Evolutionary conservation across 2,797 vertebrate species (phyloP).

Genomic region (Pelodytes ibericus): DNA sequence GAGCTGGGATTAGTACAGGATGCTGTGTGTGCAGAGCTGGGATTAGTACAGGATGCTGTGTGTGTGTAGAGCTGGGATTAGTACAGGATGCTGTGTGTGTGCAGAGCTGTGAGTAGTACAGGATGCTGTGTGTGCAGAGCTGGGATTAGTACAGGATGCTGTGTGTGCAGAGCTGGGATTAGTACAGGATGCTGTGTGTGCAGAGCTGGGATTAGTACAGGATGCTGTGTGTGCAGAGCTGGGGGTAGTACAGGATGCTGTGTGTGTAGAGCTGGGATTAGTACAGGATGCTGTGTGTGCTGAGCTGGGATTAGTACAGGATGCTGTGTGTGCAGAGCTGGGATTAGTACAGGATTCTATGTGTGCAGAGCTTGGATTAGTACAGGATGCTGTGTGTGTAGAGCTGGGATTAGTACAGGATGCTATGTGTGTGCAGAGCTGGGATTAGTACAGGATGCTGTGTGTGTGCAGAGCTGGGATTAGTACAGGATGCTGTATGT

Average conservation of each 20-base stretch:
- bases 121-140: not conserved
- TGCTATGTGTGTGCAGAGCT: not conserved
- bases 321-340: not conserved
- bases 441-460: constrained; percentile 1
- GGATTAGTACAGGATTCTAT: too few species aligned
- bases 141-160: not conserved
- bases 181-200: too few species aligned
- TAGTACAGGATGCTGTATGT: not conserved
- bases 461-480: not conserved
- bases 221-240: constrained; percentile 2
- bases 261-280: not conserved
- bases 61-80: not conserved
- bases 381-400: constrained; percentile 3
- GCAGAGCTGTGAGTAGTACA: not conserved
- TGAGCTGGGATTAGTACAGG: constrained; percentile 1
- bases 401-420: not conserved
- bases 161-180: too few species aligned
- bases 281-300: not conserved
- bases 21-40: too few species aligned
- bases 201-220: not conserved
- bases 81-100: constrained; percentile 60
- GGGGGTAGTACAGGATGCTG: constrained; percentile 1
- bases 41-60: not conserved
- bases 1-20: too few species aligned
- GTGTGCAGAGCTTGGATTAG: constrained; percentile 2